Evolutionary conservation across 1,140 invertebrate species (phyloP), one percentile per base, ranked within the genome.

Genomic region (Cyclina sinensis): DNA sequence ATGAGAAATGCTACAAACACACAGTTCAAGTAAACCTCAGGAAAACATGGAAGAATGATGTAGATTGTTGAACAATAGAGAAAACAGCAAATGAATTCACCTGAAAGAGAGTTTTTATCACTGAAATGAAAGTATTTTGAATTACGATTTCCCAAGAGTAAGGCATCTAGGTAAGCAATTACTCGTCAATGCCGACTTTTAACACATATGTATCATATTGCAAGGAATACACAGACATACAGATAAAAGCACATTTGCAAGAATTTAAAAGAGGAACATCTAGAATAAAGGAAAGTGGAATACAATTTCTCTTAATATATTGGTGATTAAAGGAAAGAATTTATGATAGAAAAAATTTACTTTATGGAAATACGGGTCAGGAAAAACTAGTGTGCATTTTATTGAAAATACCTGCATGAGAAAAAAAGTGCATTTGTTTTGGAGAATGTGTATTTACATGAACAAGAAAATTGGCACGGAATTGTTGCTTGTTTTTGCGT

Each of bases 401-500:
- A 5, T 70, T n/a, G 43, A 48, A 78, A 78, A 48, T 78, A 78
- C 74, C 74, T 78, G 74, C 9, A 32, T 39, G 18, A n/a, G n/a
- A n/a, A 51, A 84, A 83, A 84, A 73, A 84, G 82, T 84, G 82
- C 43, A 84, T 32, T 84, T 84, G 59, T 83, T 65, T 68, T 65
- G 27, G 82, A 73, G 82, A 81, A 81, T 81, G 79, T 39, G 79
- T 62, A 81, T 65, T 81, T 65, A 81, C 79, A 48, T 84, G 82
- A 54, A 73, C 62, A 35, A 12, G 21, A 84, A 70, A 84, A 51
- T 84, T 84, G 82, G 82, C 65, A 84, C 65, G 39, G 62, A 54
- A 57, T 57, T 73, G 39, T 70, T 74, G 82, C 48, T 43, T 14
- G 35, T 73, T 84, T 68, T 32, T 73, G 48, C 46, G n/a, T 54